These are phyloP conservation scores for Hipposideros larvatus DNA, from an alignment of 2,797 vertebrate species.

Conservation along the genomic window DNA sequence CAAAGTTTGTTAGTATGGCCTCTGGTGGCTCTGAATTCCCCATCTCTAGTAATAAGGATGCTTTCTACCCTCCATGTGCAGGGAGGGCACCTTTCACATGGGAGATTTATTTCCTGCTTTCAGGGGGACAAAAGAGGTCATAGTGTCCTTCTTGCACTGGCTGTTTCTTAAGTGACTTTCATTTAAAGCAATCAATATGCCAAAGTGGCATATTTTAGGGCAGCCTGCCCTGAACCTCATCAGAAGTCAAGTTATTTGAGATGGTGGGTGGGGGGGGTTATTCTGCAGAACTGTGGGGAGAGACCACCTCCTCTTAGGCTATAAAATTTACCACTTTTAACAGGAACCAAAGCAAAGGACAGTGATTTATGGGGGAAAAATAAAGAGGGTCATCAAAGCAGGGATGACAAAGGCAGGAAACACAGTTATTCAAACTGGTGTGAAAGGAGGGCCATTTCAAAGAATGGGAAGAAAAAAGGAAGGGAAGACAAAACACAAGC, in stretches of 20 bases:
- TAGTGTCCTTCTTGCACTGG: neutral
- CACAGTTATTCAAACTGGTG: neutral
- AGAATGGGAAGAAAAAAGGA: neutral
- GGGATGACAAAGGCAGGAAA: neutral
- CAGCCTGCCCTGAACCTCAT: neutral
- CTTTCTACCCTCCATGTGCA: neutral
- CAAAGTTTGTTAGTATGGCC: neutral
- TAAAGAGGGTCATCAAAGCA: neutral
- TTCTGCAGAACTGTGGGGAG: neutral
- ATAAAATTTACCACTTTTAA: neutral
- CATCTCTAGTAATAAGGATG: neutral
- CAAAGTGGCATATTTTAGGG: neutral
- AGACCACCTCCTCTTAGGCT: neutral
- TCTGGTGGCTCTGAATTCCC: neutral
- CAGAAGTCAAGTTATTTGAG: neutral
- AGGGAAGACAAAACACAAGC: neutral
- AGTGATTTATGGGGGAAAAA: neutral
- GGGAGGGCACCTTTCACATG: neutral
- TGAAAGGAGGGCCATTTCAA: neutral
- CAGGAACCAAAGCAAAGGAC: neutral
- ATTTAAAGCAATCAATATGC: neutral
- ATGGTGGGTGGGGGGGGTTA: rapidly evolving
- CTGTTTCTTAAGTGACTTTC: neutral
- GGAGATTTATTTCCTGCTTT: neutral
- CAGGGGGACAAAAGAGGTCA: neutral